Percentiles rank a stretch among this genome's conserved stretches.
phyloP scores from a whole-genome alignment of 2,113 vertebrate genomes.

The Vulpes vulpes region DNA sequence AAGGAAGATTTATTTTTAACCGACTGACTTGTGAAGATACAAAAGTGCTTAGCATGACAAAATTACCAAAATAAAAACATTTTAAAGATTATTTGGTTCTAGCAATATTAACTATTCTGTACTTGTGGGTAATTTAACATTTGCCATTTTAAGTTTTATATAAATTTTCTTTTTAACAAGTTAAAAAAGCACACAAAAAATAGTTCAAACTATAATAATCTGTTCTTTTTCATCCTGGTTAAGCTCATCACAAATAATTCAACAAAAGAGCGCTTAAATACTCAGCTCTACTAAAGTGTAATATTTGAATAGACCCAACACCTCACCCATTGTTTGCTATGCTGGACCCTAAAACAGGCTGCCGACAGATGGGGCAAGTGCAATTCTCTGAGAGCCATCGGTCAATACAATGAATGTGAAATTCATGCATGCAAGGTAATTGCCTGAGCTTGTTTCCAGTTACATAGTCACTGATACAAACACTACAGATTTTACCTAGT shows the following conservation, averaged over 20 bases:
- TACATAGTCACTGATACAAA: conserved; percentile 97
- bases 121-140: conserved; percentile 84
- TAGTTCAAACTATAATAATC: conserved; percentile 70
- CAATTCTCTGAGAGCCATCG: conserved; percentile 98
- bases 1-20: conserved; percentile 80
- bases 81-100: conserved; percentile 87
- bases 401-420: conserved; percentile 98
- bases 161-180: conserved; percentile 83
- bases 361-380: conserved; percentile 96
- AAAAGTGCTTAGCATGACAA: conserved; percentile 90
- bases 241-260: conserved; percentile 75
- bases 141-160: conserved; percentile 83
- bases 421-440: conserved; percentile 96
- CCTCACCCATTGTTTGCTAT: conserved; percentile 74
- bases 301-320: not conserved
- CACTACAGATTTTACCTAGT: conserved; percentile 93
- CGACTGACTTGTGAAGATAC: conserved; percentile 86
- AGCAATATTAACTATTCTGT: conserved; percentile 84
- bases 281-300: conserved; percentile 49
- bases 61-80: conserved; percentile 91
- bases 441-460: conserved; percentile 96
- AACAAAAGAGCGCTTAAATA: conserved; percentile 71
- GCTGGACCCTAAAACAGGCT: conserved; percentile 89
- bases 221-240: conserved; percentile 68
- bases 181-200: conserved; percentile 84